phyloP scores from a whole-genome alignment of 2,113 vertebrate genomes.

The Vombatus ursinus region DNA sequence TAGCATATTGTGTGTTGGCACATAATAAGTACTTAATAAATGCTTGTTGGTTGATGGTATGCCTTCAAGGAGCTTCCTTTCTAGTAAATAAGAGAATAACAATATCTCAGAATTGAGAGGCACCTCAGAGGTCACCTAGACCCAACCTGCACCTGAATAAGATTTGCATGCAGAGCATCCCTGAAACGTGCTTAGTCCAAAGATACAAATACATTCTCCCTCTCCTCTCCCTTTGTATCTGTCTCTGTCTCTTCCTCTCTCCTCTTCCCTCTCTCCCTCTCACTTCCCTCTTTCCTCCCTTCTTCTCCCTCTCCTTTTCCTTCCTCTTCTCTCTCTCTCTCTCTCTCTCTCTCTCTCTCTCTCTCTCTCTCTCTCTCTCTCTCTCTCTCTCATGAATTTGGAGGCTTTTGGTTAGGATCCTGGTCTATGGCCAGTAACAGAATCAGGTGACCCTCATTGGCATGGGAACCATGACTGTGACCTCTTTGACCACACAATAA shows the following conservation, averaged over 20 bases:
- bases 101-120: not conserved
- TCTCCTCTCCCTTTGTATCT: not conserved
- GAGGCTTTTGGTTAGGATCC: not conserved
- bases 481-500: not conserved
- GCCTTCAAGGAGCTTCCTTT: not conserved
- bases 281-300: not conserved
- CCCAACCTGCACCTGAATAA: not conserved
- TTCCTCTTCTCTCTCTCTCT: too few species aligned
- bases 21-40: not conserved
- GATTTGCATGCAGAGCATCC: not conserved
- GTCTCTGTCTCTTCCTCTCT: not conserved
- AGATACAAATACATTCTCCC: not conserved
- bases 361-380: not conserved
- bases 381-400: not conserved
- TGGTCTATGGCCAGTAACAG: not conserved
- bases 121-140: not conserved
- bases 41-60: not conserved
- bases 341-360: not conserved
- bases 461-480: not conserved
- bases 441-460: not conserved
- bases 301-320: not conserved
- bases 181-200: not conserved
- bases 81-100: not conserved
- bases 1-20: not conserved
- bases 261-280: not conserved